Conservation (phyloP, 2,797 vertebrate genomes). For the Eidolon dupreanum region DNA sequence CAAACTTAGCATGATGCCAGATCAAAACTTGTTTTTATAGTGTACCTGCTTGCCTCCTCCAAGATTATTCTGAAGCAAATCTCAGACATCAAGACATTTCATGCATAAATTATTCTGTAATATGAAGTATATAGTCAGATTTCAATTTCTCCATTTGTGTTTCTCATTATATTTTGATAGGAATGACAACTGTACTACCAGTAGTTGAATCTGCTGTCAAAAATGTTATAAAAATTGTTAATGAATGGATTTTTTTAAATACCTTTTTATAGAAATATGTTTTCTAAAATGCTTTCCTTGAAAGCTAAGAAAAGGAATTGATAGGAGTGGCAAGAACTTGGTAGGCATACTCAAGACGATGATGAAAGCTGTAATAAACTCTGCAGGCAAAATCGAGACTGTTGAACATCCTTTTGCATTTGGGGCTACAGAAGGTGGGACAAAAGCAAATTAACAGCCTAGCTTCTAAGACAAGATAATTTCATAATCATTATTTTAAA, state of each 20-base stretch:
- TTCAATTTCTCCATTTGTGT: not conserved
- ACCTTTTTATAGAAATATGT: not conserved
- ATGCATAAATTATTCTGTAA: not conserved
- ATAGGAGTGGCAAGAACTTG: not conserved
- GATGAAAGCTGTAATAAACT: not conserved
- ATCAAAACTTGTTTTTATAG: not conserved
- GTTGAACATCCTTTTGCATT: not conserved
- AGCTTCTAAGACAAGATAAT: not conserved
- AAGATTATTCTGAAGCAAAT: not conserved
- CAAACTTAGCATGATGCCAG: not conserved
- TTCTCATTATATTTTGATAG: not conserved
- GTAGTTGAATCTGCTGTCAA: not conserved
- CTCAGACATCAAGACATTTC: not conserved
- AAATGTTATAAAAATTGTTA: not conserved
- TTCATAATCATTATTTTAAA: not conserved
- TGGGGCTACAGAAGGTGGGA: not conserved
- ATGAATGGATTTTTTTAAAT: not conserved
- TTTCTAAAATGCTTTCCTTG: not conserved
- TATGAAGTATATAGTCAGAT: not conserved
- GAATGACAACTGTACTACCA: not conserved
- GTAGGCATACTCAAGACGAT: not conserved
- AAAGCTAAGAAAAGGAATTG: not conserved
- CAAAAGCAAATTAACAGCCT: not conserved
- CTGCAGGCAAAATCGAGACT: not conserved
- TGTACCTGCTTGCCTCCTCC: not conserved